Conservation (phyloP, 1,140 invertebrate genomes). For the Aphis craccivora region DNA sequence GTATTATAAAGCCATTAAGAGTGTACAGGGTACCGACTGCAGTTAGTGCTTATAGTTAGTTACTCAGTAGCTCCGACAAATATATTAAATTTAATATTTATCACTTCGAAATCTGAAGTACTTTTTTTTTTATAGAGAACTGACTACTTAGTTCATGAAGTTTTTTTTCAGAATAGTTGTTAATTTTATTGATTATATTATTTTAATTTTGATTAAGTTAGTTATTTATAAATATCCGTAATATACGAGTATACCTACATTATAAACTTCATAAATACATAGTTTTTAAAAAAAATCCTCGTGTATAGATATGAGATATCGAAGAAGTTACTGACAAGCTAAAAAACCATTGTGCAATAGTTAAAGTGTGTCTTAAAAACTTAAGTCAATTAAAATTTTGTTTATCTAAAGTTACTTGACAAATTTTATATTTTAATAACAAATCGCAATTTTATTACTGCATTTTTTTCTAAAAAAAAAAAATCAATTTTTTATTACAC, state of each 20-base stretch:
- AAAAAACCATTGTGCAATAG: neutral
- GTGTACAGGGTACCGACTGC: neutral
- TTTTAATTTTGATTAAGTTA: neutral
- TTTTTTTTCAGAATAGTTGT: neutral
- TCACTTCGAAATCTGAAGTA: neutral
- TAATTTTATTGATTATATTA: neutral
- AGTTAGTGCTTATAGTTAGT: neutral
- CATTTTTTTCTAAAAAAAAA: neutral
- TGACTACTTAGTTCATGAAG: neutral
- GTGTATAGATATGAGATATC: neutral
- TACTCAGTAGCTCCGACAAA: neutral
- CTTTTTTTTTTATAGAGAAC: neutral
- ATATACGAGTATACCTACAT: neutral
- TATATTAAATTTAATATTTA: neutral
- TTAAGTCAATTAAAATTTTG: neutral
- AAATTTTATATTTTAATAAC: conserved; percentile 6
- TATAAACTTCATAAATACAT: neutral
- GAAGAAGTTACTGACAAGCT: neutral
- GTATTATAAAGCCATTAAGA: neutral
- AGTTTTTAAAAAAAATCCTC: neutral
- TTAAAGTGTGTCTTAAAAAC: neutral
- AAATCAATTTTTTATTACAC: neutral
- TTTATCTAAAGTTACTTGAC: neutral
- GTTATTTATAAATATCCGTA: neutral
- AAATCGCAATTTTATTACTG: neutral